Evolutionary conservation across 2,797 vertebrate genomes (phyloP).

Genomic region (Anisognathus igniventris): DNA sequence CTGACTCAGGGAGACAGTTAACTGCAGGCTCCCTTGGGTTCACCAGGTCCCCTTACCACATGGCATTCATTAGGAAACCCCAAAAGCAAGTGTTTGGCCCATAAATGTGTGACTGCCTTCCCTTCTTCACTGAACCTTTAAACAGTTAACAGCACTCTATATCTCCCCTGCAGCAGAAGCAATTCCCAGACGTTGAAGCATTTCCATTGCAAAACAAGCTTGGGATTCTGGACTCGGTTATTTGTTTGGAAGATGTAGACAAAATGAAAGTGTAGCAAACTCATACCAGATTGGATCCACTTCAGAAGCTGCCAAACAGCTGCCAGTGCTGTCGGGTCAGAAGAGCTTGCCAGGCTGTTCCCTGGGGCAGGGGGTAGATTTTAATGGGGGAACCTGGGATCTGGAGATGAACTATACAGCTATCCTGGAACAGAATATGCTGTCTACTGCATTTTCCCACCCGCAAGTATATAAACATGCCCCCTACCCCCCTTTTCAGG

Average conservation of each 20-base stretch:
- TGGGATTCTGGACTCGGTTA: constrained; percentile 63
- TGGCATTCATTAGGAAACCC: not conserved
- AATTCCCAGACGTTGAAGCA: constrained; percentile 65
- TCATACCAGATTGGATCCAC: constrained; percentile 70
- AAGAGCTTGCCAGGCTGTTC: constrained; percentile 48
- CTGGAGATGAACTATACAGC: constrained; percentile 20
- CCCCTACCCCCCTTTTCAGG: not conserved
- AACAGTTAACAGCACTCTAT: constrained; percentile 35
- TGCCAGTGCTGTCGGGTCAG: constrained; percentile 65
- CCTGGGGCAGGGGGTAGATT: constrained; percentile 19
- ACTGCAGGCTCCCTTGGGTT: not conserved
- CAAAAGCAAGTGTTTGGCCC: not conserved
- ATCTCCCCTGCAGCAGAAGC: constrained; percentile 43
- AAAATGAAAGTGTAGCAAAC: constrained; percentile 72
- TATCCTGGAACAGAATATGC: constrained; percentile 46
- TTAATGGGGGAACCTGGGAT: constrained; percentile 41
- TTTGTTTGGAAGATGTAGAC: constrained; percentile 65
- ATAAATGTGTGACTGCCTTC: not conserved
- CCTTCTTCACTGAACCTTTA: constrained; percentile 15
- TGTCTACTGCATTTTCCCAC: constrained; percentile 37
- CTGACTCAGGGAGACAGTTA: not conserved
- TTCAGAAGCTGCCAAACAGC: constrained; percentile 71
- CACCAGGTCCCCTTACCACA: not conserved
- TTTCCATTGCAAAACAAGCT: constrained; percentile 69
- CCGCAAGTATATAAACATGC: not conserved